phyloP scores from a whole-genome alignment of 2,113 vertebrate species.

The Phalacrocorax pelagicus region DNA sequence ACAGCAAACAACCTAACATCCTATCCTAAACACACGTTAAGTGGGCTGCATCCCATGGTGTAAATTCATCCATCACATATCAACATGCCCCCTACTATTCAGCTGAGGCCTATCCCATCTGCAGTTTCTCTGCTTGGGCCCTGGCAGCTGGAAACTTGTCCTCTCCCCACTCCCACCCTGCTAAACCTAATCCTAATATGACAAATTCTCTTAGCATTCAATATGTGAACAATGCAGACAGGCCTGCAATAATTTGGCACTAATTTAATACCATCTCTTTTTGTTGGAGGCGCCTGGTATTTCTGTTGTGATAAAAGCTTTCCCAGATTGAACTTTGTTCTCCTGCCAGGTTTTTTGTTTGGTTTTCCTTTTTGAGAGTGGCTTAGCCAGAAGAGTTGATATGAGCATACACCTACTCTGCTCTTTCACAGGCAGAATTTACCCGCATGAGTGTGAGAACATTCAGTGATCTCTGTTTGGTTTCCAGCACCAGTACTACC shows the following conservation, averaged over 20 bases:
- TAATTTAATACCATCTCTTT: neutral
- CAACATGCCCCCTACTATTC: neutral
- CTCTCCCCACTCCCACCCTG: neutral
- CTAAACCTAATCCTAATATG: neutral
- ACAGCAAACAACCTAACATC: neutral
- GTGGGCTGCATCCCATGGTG: neutral
- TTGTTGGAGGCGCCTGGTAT: neutral
- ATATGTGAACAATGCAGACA: neutral
- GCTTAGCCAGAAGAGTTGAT: neutral
- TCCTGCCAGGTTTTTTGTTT: slow-evolving; percentile 43
- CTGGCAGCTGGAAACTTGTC: neutral
- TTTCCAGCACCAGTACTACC: neutral
- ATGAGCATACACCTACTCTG: neutral
- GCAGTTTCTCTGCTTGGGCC: neutral
- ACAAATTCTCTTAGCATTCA: neutral
- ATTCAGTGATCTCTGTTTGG: neutral
- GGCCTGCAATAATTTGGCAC: neutral
- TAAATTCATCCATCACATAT: neutral
- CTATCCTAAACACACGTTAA: neutral
- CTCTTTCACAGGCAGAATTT: neutral
- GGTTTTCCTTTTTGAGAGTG: neutral
- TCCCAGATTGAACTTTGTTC: neutral
- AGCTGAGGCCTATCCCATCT: neutral
- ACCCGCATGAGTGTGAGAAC: neutral
- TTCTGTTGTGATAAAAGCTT: slow-evolving; percentile 9